Conservation (phyloP, 1,140 invertebrate species). For the Drosophila aff. region DNA sequence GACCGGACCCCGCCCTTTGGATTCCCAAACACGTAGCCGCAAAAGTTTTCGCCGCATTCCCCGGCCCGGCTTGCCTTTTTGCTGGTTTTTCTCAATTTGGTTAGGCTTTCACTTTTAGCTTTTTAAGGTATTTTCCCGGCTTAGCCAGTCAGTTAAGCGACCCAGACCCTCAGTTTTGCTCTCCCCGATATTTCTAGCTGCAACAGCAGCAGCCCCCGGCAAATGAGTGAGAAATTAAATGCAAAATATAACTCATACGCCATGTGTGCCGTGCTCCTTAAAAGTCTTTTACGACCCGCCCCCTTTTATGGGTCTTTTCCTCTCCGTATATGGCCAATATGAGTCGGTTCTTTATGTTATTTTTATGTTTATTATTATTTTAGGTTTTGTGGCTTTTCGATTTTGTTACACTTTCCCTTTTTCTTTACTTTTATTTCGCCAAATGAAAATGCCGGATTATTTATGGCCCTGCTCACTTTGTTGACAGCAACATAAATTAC, state of each 20-base stretch:
- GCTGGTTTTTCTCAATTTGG: conserved; percentile 38
- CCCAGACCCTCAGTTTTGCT: neutral
- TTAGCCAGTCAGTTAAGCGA: conserved; percentile 31
- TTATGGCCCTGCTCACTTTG: conserved; percentile 32
- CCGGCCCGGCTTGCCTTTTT: conserved; percentile 1
- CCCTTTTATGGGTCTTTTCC: conserved; percentile 21
- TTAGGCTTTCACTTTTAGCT: conserved; percentile 56
- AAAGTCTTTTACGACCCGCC: conserved; percentile 36
- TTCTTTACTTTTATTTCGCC: conserved; percentile 14
- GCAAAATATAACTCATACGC: conserved; percentile 48
- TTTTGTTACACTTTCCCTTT: neutral
- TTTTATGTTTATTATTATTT: conserved; percentile 56
- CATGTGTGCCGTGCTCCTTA: conserved; percentile 26
- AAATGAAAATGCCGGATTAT: conserved; percentile 19
- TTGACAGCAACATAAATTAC: conserved; percentile 31
- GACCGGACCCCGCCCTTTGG: neutral
- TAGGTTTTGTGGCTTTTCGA: conserved; percentile 43
- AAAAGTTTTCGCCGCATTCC: conserved; percentile 39
- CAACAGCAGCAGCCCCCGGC: neutral
- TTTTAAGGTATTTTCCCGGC: conserved; percentile 54
- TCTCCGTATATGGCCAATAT: conserved; percentile 23
- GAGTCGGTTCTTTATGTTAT: conserved; percentile 32
- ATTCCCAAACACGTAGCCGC: conserved; percentile 41
- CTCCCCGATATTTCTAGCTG: conserved; percentile 1
- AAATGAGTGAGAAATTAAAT: conserved; percentile 43